These are phyloP conservation scores for Mugil cephalus DNA, from an alignment of 2,113 vertebrate genomes.

Conservation along the genomic window DNA sequence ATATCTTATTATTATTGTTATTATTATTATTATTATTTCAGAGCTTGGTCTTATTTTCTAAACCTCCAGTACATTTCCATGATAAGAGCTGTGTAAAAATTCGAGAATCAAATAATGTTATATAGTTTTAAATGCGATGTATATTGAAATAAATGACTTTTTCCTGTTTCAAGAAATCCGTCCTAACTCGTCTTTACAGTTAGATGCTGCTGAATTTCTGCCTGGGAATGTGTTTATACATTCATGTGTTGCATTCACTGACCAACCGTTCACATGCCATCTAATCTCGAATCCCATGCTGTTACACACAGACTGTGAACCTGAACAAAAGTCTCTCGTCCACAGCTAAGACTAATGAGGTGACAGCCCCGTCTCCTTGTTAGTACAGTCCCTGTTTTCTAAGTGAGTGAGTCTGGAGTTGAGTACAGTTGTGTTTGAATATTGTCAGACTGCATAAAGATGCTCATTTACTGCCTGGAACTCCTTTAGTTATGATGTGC, in stretches of 20 bases:
- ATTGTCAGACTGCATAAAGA: conserved; percentile 6
- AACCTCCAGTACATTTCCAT: conserved; percentile 88
- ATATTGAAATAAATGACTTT: conserved; percentile 85
- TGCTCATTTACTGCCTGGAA: conserved; percentile 12
- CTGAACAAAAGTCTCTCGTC: too few relatives aligned
- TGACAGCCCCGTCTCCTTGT: too few relatives aligned
- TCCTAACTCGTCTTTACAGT: not conserved
- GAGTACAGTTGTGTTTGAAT: not conserved
- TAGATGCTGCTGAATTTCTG: too few relatives aligned
- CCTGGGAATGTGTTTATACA: too few relatives aligned
- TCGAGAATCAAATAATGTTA: conserved; percentile 87
- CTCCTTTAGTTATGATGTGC: conserved; percentile 18
- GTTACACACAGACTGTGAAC: too few relatives aligned
- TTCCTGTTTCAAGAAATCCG: conserved; percentile 75
- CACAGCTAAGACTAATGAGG: too few relatives aligned
- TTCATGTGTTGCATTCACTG: not conserved
- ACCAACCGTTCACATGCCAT: not conserved
- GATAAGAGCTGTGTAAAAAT: conserved; percentile 88
- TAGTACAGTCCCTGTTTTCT: too few relatives aligned
- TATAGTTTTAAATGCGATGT: conserved; percentile 89
- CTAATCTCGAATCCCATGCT: too few relatives aligned
- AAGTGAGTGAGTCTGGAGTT: not conserved
- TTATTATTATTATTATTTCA: conserved; percentile 86
- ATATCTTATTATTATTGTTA: conserved; percentile 77
- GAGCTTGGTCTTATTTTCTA: conserved; percentile 96